These are phyloP conservation scores for Mamestra brassicae DNA, from an alignment of 2,888 invertebrate species.

Conservation along the genomic window DNA sequence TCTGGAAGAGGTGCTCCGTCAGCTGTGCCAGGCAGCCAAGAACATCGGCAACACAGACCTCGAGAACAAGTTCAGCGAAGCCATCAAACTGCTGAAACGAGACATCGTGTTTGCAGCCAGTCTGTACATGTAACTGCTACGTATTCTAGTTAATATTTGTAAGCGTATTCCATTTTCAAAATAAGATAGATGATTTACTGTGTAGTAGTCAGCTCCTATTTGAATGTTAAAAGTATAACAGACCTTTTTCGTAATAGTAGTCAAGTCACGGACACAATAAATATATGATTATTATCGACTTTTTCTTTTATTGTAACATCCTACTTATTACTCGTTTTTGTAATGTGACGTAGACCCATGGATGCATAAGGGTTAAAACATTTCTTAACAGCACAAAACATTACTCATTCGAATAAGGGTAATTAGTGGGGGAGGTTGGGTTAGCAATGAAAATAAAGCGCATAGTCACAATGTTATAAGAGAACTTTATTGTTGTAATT, in stretches of 20 bases:
- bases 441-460: slow-evolving; percentile 63
- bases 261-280: neutral
- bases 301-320: neutral
- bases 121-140: slow-evolving; percentile 92
- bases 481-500: slow-evolving; percentile 91
- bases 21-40: slow-evolving; percentile 98
- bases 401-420: neutral
- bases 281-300: neutral
- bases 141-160: slow-evolving; percentile 10
- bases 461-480: slow-evolving; percentile 88
- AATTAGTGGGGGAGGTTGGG: too few species aligned
- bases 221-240: neutral
- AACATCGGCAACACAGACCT: slow-evolving; percentile 98
- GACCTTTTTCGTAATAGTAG: neutral
- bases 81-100: slow-evolving; percentile 97
- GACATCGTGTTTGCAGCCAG: slow-evolving; percentile 99
- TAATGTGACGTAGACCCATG: neutral
- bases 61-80: slow-evolving; percentile 98
- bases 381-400: neutral
- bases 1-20: slow-evolving; percentile 98
- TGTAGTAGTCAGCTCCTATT: neutral
- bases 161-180: neutral
- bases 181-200: neutral
- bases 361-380: neutral
- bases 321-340: neutral